Evolutionary conservation across 2,888 invertebrate genomes (phyloP), one percentile per base, ranked within the genome.

Genomic region (Automeris io): DNA sequence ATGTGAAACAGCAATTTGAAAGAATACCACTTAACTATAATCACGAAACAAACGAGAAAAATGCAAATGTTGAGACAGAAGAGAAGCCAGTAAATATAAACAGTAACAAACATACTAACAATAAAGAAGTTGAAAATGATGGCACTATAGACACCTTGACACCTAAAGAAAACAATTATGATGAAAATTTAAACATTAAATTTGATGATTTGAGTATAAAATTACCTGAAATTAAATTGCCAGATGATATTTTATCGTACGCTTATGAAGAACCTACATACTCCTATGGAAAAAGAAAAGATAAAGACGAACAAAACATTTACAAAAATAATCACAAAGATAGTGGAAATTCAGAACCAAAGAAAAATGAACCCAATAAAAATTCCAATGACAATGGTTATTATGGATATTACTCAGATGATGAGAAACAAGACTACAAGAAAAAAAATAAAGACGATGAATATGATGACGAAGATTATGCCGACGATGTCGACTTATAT

Each of bases 1-100:
- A 85, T 44, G 61, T 81, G 1, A 85, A 85, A 58, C 70, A 85
- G 58, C 68, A 83, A 45, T 81, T 87, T 60, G 85, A 88, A 68
- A 70, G 81, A 53, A 79, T 85, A 41, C 87, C 88, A 3, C 52
- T 76, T 35, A 61, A 82, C 62, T 85, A 87, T 45, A 81, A 80
- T 41, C 82, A 82, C 41, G 63, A 57, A 26, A 47, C 64, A 37
- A 57, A 59, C 24, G 13, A 21, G 7, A 36, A 61, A 32, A 44
- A 54, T 37, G 45, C 48, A 19, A 47, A 53, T 3, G 39, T 48
- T 32, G 44, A 47, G 18, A 38, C 16, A 9, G 35, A 40, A 35
- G 35, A 13, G 12, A 36, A 47, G 24, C 36, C 46, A 26, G 42
- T 40, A 33, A 41, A 37, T 35, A 40, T 49, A 42, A 50, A 45